phyloP scores from a whole-genome alignment of 2,888 invertebrate species.

The Altica lythri region DNA sequence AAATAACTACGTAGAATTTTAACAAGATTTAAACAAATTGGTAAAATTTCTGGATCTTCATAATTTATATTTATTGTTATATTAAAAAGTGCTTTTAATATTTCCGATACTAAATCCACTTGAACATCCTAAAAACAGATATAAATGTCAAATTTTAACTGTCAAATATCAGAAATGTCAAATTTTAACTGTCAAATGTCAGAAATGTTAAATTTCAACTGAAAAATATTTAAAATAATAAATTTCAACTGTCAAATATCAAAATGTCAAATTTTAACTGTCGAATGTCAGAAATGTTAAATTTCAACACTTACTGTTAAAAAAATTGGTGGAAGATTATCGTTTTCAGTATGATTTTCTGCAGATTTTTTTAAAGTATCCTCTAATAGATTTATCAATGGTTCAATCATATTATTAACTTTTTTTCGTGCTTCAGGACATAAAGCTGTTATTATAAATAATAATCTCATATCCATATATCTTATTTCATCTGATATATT shows the following conservation, averaged over 20 bases:
- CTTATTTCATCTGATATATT: slow-evolving; percentile 72
- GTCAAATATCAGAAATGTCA: too few species aligned
- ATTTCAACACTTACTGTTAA: slow-evolving; percentile 37
- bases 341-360: slow-evolving; percentile 37
- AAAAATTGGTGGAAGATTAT: slow-evolving; percentile 35
- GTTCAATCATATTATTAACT: slow-evolving; percentile 71
- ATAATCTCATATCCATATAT: slow-evolving; percentile 84
- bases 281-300: too few species aligned
- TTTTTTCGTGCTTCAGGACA: slow-evolving; percentile 70
- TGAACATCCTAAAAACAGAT: slow-evolving; percentile 63
- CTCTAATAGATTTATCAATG: slow-evolving; percentile 71
- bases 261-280: too few species aligned
- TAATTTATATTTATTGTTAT: slow-evolving; percentile 63
- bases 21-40: slow-evolving; percentile 73
- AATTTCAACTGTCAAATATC: too few species aligned
- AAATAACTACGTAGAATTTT: slow-evolving; percentile 73
- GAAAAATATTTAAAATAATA: too few species aligned
- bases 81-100: slow-evolving; percentile 80
- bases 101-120: slow-evolving; percentile 70
- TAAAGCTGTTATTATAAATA: slow-evolving; percentile 87
- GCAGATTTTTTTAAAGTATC: slow-evolving; percentile 61
- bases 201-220: too few species aligned
- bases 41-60: slow-evolving; percentile 68
- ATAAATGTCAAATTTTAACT: too few species aligned
- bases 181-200: too few species aligned